phyloP scores from a whole-genome alignment of 2,797 vertebrate genomes.

The Artibeus lituratus region DNA sequence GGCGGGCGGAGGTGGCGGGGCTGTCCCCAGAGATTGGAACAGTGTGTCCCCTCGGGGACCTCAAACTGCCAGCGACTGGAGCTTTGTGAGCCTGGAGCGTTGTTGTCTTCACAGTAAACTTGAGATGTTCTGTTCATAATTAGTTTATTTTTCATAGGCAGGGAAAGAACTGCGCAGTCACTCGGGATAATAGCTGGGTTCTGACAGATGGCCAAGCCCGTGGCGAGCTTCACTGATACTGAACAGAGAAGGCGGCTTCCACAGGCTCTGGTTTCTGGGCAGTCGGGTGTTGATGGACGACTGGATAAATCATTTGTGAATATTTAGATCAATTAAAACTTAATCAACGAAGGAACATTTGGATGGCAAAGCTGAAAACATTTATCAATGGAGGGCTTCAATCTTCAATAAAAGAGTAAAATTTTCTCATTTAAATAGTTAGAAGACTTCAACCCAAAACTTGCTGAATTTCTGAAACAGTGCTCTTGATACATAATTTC shows the following conservation, averaged over 20 bases:
- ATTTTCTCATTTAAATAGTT: not conserved
- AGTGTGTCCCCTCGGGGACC: not conserved
- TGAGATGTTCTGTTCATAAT: constrained; percentile 31
- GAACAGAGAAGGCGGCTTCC: constrained; percentile 33
- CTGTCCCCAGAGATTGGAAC: not conserved
- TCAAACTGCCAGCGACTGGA: not conserved
- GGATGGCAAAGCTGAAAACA: constrained; percentile 15
- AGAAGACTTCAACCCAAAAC: not conserved
- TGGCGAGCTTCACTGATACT: constrained; percentile 51
- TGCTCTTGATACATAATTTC: not conserved
- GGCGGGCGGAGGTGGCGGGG: not conserved
- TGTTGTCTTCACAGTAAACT: not conserved
- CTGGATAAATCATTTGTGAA: constrained; percentile 28
- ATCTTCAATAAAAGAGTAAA: not conserved
- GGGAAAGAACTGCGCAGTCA: too few relatives aligned
- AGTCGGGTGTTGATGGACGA: constrained; percentile 29
- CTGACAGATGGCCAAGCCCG: constrained; percentile 29
- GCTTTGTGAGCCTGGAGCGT: not conserved
- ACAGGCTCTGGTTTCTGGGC: constrained; percentile 36
- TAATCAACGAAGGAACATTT: constrained; percentile 40
- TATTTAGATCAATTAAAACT: constrained; percentile 54
- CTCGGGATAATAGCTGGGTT: not conserved
- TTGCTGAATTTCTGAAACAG: constrained; percentile 25
- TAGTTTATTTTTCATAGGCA: not conserved
- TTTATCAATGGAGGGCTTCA: not conserved